Conservation (phyloP, 2,113 vertebrate species). For the Petrocephalus microphthalmus region DNA sequence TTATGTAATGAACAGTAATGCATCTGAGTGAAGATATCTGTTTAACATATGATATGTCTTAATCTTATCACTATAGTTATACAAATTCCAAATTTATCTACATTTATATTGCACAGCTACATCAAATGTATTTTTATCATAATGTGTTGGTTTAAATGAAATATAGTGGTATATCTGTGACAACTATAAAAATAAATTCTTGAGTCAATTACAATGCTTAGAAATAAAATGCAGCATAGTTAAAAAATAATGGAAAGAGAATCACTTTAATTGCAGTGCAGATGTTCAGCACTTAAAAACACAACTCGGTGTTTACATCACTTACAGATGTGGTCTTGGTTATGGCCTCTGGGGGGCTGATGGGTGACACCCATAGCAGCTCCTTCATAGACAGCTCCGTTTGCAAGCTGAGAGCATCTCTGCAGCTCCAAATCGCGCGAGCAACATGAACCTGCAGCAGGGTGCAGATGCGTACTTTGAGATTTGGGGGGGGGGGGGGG, state of each 20-base stretch:
- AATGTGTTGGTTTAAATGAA: neutral
- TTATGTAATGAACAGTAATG: conserved; percentile 47
- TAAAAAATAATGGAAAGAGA: neutral
- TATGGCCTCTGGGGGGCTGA: neutral
- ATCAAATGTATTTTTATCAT: neutral
- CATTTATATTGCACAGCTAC: neutral
- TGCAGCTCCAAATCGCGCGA: neutral
- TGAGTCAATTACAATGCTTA: neutral
- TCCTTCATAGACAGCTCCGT: neutral
- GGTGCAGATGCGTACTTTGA: neutral
- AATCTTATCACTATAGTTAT: conserved; percentile 40
- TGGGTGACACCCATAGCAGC: neutral
- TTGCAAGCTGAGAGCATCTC: neutral
- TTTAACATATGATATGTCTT: neutral
- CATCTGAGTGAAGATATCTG: conserved; percentile 36
- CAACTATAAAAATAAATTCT: neutral
- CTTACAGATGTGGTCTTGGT: neutral
- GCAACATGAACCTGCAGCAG: neutral
- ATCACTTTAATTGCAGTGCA: neutral
- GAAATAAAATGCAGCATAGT: neutral
- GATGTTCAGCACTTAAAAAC: neutral
- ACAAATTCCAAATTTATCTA: conserved; percentile 25
- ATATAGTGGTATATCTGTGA: neutral
- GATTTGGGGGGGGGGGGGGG: neutral
- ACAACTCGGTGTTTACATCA: neutral